Evolutionary conservation across 2,797 vertebrate species (phyloP).

Genomic region (Podarcis siculus): DNA sequence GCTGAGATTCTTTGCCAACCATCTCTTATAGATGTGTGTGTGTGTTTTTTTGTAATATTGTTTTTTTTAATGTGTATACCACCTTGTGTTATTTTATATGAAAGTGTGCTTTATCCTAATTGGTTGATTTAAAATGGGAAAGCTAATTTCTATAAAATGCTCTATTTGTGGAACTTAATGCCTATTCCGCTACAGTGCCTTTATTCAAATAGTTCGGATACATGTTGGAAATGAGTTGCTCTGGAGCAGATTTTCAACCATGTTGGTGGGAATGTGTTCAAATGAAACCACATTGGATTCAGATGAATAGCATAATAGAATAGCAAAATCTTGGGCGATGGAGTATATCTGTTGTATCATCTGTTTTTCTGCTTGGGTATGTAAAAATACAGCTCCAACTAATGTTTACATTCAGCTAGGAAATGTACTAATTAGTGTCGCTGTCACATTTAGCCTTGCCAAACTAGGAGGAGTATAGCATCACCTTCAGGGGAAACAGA

Average conservation of each 20-base stretch:
- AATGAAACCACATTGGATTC: background rate
- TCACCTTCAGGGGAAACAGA: background rate
- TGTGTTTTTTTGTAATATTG: no score
- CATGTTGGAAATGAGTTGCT: background rate
- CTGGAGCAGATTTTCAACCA: background rate
- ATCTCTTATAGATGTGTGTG: no score
- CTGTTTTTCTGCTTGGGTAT: background rate
- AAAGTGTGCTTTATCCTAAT: no score
- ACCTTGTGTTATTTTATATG: no score
- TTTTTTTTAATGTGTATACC: no score
- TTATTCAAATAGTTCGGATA: background rate
- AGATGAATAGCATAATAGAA: background rate
- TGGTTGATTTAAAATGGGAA: background rate
- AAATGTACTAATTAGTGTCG: background rate
- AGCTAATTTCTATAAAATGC: background rate
- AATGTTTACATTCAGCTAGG: background rate
- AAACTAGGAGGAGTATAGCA: background rate
- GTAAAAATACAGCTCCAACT: background rate
- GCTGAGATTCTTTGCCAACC: no score
- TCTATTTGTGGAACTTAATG: background rate
- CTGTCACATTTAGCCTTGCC: constrained; percentile 8
- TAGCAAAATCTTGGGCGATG: background rate
- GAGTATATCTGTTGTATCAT: background rate
- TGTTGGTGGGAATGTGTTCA: background rate
- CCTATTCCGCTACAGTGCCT: background rate